Base-by-base conservation (phyloP, 2,113 vertebrate genomes). In the Megaceryle maxima region DNA sequence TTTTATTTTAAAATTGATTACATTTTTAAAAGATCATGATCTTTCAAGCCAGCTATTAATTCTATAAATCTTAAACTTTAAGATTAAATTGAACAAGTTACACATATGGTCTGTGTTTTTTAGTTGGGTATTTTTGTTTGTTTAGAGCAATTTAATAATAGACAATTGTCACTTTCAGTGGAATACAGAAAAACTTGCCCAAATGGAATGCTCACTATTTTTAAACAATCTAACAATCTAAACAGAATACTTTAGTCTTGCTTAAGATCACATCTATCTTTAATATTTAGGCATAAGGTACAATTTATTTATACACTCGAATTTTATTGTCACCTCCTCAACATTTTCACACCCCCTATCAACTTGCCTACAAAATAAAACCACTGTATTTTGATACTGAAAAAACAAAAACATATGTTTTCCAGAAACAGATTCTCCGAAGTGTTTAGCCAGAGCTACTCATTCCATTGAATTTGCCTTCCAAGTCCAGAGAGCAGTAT, bases 291-390 rank as follows among this genome's bases (percentile, higher is more conserved):
- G 43, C 3, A 0, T 75, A 87, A 82, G 19, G 39, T 57, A 91
- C 43, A 64, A 81, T 86, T 72, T 95, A 93, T 87, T 90, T 79
- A 92, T 84, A 92, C 11, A 43, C 17, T 69, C 79, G 53, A 73
- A 92, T 95, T 76, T 76, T 77, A 83, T 37, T 91, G 83, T 93
- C 95, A 87, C 86, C 74, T 93, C 80, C 95, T 91, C 83, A 88
- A 55, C 51, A 62, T 57, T 92, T 94, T 89, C 95, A 94, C 83
- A 94, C 73, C 25, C 72, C 8, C 0, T 11, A 88, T 35, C 68
- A 92, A 91, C 80, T 90, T 87, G 77, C 67, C 78, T 83, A 91
- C 51, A 87, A 93, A 90, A 92, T 63, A 88, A 92, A 92, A 75
- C 75, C 88, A 90, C 57, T 60, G 11, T 50, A 83, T 46, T 96